A percentile compares a stretch with the other conserved stretches of the same genome.
These are phyloP conservation scores for Meloidogyne floridensis DNA, from an alignment of 1,140 invertebrate species.

Conservation along the genomic window DNA sequence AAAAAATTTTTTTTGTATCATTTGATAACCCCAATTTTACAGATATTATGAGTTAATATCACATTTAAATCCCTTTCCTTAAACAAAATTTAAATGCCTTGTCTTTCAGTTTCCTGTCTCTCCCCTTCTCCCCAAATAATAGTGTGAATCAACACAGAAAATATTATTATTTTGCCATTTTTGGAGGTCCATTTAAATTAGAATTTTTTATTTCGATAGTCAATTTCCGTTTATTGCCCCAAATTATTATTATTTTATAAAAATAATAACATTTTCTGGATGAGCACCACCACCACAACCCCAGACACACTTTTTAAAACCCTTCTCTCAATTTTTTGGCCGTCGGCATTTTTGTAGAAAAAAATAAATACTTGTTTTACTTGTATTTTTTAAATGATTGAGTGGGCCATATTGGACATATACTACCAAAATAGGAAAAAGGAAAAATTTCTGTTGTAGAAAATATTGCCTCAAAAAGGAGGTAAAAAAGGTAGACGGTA, in stretches of 20 bases:
- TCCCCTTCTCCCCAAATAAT: background rate
- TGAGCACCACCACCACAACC: background rate
- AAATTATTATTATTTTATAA: background rate
- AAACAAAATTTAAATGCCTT: too few relatives aligned
- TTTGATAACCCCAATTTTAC: too few relatives aligned
- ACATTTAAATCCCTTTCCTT: too few relatives aligned
- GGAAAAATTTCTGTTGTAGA: background rate
- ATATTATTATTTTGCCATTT: constrained; percentile 1
- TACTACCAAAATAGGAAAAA: background rate
- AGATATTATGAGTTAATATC: too few relatives aligned
- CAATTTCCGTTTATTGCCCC: background rate
- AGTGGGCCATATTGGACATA: background rate
- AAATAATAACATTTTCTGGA: constrained; percentile 4
- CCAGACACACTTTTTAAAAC: too few relatives aligned
- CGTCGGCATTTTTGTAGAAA: background rate
- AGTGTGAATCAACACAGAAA: background rate
- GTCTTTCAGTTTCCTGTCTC: too few relatives aligned
- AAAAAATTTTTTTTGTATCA: too few relatives aligned
- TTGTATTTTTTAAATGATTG: background rate
- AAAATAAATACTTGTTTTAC: background rate
- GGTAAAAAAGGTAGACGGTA: background rate
- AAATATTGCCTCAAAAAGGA: background rate
- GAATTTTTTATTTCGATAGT: background rate
- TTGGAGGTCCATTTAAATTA: background rate
- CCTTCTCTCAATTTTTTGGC: background rate